A percentile compares a stretch with the other conserved stretches of the same genome.
Conservation (phyloP, 2,888 invertebrate species). For the Lithophane semibrunnea region DNA sequence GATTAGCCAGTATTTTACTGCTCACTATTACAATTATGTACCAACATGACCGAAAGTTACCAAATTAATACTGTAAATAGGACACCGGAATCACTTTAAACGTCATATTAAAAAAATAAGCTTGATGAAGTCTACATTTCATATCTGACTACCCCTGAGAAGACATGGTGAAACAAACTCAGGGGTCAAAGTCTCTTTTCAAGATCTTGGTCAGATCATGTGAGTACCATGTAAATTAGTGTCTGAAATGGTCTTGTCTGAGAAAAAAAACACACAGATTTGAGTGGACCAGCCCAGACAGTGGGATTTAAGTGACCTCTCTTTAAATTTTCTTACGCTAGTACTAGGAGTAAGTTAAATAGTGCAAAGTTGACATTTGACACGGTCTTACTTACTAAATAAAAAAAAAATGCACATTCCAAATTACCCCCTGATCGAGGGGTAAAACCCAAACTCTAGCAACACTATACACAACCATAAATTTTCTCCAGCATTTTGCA, state of each 20-base stretch:
- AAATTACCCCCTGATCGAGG: slow-evolving; percentile 3
- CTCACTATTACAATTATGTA: neutral
- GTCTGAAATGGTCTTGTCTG: too few relatives aligned
- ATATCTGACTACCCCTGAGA: neutral
- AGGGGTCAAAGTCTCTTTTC: neutral
- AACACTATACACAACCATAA: slow-evolving; percentile 62
- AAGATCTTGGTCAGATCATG: neutral
- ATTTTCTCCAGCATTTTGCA: slow-evolving; percentile 76
- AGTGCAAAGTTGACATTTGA: neutral
- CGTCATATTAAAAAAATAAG: neutral
- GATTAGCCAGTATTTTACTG: neutral
- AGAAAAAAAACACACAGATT: too few relatives aligned
- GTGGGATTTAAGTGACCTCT: neutral
- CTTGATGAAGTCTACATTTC: neutral
- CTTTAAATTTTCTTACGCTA: neutral
- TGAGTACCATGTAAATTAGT: too few relatives aligned
- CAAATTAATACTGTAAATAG: too few relatives aligned
- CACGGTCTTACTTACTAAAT: neutral
- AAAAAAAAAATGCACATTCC: neutral
- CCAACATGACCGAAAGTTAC: neutral
- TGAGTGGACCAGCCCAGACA: too few relatives aligned
- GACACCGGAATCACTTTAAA: neutral
- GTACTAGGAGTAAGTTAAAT: neutral
- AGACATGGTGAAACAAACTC: neutral
- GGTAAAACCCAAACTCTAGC: slow-evolving; percentile 17